These are phyloP conservation scores for Cinclus mexicanus DNA, from an alignment of 2,113 vertebrate genomes.

Conservation along the genomic window DNA sequence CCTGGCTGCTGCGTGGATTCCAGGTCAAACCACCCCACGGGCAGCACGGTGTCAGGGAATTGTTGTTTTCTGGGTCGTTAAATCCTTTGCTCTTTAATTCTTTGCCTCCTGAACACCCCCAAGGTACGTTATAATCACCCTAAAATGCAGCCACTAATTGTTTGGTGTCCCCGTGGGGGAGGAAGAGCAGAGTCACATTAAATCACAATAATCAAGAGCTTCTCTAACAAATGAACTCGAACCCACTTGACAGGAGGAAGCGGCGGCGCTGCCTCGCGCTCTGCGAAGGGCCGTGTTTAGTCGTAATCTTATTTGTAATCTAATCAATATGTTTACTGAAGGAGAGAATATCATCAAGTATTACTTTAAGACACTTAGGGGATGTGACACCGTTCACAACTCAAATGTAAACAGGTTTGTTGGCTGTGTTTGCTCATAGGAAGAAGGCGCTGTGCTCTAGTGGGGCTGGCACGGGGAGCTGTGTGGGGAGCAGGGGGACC, in stretches of 20 bases:
- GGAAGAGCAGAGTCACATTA: neutral
- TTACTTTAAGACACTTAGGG: conserved; percentile 50
- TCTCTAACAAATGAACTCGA: neutral
- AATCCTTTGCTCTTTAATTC: neutral
- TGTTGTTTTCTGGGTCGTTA: neutral
- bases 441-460: rapidly evolving
- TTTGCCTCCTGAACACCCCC: neutral
- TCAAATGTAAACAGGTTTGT: neutral
- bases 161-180: neutral
- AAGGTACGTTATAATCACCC: conserved; percentile 39
- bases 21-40: neutral
- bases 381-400: neutral
- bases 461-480: neutral
- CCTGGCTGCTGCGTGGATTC: neutral
- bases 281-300: neutral
- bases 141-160: conserved; percentile 8
- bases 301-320: conserved; percentile 63
- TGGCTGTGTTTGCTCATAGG: neutral
- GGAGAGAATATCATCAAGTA: conserved; percentile 61
- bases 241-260: neutral
- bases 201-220: neutral
- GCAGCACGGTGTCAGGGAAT: neutral
- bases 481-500: neutral
- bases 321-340: conserved; percentile 69
- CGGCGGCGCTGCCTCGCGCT: neutral